Conservation (phyloP, 2,797 vertebrate genomes). For the Hozukius guyotensis region DNA sequence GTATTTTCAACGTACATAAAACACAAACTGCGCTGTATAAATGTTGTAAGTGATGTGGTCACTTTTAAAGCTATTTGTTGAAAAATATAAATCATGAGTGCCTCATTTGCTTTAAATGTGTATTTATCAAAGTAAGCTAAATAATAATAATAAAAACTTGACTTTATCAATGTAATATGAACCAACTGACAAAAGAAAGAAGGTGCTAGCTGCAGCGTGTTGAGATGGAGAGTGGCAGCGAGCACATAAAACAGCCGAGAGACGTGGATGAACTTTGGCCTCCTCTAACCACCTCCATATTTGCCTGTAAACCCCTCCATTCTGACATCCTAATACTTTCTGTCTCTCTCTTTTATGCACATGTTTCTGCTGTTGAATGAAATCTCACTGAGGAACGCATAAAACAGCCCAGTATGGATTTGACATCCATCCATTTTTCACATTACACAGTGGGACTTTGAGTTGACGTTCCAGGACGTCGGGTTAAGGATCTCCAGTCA, state of each 20-base stretch:
- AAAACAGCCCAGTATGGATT: slow-evolving; percentile 14
- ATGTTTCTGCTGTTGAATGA: slow-evolving; percentile 16
- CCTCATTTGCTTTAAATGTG: background rate
- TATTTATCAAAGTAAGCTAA: background rate
- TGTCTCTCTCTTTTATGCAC: slow-evolving; percentile 13
- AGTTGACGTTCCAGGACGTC: background rate
- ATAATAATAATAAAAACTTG: background rate
- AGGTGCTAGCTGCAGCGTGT: background rate
- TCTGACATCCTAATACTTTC: slow-evolving; percentile 32
- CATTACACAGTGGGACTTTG: slow-evolving; percentile 4
- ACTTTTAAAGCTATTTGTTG: background rate
- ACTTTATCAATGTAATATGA: background rate
- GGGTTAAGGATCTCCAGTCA: slow-evolving; percentile 32
- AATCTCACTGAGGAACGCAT: slow-evolving; percentile 17
- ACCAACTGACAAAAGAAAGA: background rate
- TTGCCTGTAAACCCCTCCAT: slow-evolving; percentile 14
- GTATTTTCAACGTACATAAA: slow-evolving; percentile 9
- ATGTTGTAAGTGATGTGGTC: background rate
- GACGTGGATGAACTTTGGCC: slow-evolving; percentile 38
- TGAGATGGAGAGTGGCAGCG: slow-evolving; percentile 25
- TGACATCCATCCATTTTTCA: slow-evolving; percentile 26
- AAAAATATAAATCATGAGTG: background rate
- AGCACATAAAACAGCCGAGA: slow-evolving; percentile 36
- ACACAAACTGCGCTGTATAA: background rate
- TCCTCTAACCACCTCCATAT: slow-evolving; percentile 45